Evolutionary conservation across 2,113 vertebrate species (phyloP).

Genomic region (Siniperca knerii): DNA sequence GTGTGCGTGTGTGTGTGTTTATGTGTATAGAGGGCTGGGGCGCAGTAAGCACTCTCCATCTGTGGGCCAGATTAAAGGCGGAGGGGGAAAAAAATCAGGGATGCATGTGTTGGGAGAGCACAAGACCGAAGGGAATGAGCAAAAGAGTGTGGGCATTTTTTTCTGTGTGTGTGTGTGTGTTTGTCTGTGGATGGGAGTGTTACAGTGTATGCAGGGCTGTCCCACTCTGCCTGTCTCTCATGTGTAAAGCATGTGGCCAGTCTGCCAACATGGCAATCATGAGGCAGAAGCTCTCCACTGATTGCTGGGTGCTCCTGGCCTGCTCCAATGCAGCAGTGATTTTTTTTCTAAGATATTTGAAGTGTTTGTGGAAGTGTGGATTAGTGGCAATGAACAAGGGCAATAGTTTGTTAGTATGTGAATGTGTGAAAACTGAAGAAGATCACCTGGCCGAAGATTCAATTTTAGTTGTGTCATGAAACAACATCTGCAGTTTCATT

Average conservation of each 20-base stretch:
- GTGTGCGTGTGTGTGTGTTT: conserved; percentile 42
- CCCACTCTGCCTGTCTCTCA: conserved; percentile 41
- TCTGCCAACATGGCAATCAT: conserved; percentile 63
- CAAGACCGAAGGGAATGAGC: conserved; percentile 32
- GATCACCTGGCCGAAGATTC: conserved; percentile 29
- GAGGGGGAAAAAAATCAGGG: conserved; percentile 29
- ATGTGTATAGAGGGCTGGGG: conserved; percentile 35
- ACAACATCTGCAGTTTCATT: conserved; percentile 61
- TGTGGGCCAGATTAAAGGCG: conserved; percentile 76
- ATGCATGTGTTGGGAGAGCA: conserved; percentile 51
- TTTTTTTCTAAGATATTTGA: background rate
- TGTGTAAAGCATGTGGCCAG: conserved; percentile 58
- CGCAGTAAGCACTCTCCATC: conserved; percentile 71
- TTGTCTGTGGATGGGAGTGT: conserved; percentile 20
- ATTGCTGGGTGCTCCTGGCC: conserved; percentile 28
- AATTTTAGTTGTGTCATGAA: conserved; percentile 55
- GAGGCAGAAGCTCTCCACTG: conserved; percentile 48
- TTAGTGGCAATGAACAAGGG: conserved; percentile 1
- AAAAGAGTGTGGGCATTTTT: conserved; percentile 19
- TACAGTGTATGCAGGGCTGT: conserved; percentile 29
- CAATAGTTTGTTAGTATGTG: background rate
- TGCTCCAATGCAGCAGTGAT: conserved; percentile 1
- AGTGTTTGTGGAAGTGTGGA: conserved; percentile 30
- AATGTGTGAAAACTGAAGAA: conserved; percentile 3
- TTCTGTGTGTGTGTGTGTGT: conserved; percentile 11